Conservation (phyloP, 2,797 vertebrate species). For the Sciaenops ocellatus region DNA sequence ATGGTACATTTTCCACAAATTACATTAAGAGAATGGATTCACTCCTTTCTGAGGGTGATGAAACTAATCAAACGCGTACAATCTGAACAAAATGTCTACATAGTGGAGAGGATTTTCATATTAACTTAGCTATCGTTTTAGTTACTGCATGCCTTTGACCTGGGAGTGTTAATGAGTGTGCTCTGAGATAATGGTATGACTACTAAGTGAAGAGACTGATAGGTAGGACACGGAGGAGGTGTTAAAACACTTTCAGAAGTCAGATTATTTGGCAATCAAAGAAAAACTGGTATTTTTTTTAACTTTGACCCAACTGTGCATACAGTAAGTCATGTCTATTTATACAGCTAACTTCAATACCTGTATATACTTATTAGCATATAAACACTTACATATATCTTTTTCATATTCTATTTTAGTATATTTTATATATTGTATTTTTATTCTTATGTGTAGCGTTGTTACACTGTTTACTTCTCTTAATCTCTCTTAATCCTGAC, state of each 20-base stretch:
- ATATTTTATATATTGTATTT: too few species aligned
- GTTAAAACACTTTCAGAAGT: neutral
- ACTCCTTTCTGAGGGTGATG: constrained; percentile 72
- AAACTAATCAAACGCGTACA: constrained; percentile 72
- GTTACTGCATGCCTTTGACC: constrained; percentile 33
- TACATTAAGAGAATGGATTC: constrained; percentile 83
- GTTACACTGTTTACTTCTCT: too few species aligned
- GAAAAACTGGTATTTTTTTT: too few species aligned
- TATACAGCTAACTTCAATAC: too few species aligned
- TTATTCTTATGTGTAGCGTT: too few species aligned
- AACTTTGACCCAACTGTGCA: too few species aligned
- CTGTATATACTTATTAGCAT: too few species aligned
- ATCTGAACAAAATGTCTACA: constrained; percentile 61
- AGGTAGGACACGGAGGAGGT: neutral
- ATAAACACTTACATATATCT: too few species aligned
- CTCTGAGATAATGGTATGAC: constrained; percentile 21
- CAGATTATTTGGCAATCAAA: neutral
- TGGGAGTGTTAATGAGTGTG: constrained; percentile 20
- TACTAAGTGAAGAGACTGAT: neutral
- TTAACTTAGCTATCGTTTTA: constrained; percentile 27
- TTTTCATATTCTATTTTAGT: too few species aligned
- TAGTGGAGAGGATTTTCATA: constrained; percentile 38
- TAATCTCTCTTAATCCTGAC: too few species aligned
- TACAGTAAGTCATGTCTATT: too few species aligned
- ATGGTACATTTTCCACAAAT: constrained; percentile 86